Conservation (phyloP, 2,797 vertebrate species). For the Limnodromus scolopaceus region DNA sequence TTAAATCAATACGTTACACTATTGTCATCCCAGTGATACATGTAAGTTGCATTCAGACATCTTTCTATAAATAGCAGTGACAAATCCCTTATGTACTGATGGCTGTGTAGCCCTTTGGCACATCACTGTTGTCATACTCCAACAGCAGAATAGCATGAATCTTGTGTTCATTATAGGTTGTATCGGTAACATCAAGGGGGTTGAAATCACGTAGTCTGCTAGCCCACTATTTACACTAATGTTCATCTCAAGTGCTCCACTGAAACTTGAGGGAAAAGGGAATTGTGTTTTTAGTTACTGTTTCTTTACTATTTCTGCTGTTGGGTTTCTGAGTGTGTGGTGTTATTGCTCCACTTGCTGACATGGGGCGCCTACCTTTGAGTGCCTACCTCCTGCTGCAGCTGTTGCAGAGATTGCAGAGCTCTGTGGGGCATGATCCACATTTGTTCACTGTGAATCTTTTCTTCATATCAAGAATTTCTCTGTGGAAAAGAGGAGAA, state of each 20-base stretch:
- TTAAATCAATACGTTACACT: not conserved
- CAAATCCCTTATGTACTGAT: not conserved
- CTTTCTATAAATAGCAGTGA: not conserved
- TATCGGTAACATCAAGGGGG: not conserved
- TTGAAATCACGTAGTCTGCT: not conserved
- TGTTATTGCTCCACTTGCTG: not conserved
- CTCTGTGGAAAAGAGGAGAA: not conserved
- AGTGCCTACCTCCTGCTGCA: not conserved
- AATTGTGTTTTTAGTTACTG: not conserved
- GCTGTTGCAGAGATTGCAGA: not conserved
- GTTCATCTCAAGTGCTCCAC: rapidly evolving
- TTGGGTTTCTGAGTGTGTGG: not conserved
- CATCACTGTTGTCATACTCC: not conserved
- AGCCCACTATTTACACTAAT: not conserved
- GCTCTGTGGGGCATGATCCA: not conserved
- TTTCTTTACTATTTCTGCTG: not conserved
- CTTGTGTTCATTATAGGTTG: not conserved
- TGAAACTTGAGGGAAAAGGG: not conserved
- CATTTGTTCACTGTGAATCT: not conserved
- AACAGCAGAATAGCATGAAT: not conserved
- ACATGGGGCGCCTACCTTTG: not conserved
- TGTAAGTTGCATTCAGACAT: not conserved
- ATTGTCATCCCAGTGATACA: not conserved
- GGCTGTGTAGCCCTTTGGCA: not conserved
- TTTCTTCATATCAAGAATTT: not conserved